Base-by-base conservation (phyloP, 92 coral and sea anemone genomes). In the Paragorgia papillata region DNA sequence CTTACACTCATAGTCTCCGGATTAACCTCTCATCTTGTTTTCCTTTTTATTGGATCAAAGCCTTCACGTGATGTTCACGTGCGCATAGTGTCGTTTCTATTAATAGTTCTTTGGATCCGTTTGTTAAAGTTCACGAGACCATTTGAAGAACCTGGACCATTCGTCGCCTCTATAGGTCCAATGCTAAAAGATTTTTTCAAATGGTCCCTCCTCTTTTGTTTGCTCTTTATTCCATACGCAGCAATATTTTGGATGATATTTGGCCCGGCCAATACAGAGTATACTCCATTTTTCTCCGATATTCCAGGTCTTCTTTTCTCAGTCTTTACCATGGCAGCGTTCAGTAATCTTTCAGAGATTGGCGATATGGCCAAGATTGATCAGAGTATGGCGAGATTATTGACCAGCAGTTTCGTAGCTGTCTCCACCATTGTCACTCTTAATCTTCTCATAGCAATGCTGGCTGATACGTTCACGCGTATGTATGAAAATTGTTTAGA, bases 261-360 rank as follows among this genome's bases (percentile, higher is more conserved):
- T 31, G 78, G 78, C 22, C 86, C 64, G 31, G 39, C 63, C 32
- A 88, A 83, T 57, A 51, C 79, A 40, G 65, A 88, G 41, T 62
- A 78, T 34, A 95, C 78, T 9, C 49, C 62, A 51, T 53, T 91
- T 1, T 87, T 88, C 55, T 84, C 97, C 1, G 81, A 80, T 15
- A 80, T 91, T 6, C 74, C 91, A 2, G 98, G 90, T 15, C 68
- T 94, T 43, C 76, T 94, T 13, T 94, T 75, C 83, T 86, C 92
- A 64, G 92, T 94, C 89, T 91, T 94, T 79, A 80, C 96, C 9
- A 91, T 94, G 97, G 92, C 98, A 0, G 97, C 90, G 12, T 91
- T 94, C 31, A 71, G 78, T 35, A 71, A 30, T 22, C 27, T 71
- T 12, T 13, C 44, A 20, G 18, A 5, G 18, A 41, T 71, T 15